These are phyloP conservation scores for Falco novaeseelandiae DNA, from an alignment of 2,797 vertebrate species.

Conservation along the genomic window DNA sequence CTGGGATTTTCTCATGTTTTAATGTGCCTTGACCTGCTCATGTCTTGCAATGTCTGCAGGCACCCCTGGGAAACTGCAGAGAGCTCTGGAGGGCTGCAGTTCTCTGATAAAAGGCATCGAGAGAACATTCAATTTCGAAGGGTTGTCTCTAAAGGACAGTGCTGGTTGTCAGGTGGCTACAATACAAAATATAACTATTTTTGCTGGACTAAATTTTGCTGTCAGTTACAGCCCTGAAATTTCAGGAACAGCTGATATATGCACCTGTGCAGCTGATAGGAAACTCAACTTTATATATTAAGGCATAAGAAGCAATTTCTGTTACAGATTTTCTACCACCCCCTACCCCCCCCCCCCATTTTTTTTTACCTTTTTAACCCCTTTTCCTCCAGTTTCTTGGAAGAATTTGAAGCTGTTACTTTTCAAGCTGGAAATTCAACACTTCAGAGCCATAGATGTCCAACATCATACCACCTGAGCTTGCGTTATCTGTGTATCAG, in stretches of 20 bases:
- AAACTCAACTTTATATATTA: neutral
- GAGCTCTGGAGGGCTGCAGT: neutral
- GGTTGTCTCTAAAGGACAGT: neutral
- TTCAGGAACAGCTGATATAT: neutral
- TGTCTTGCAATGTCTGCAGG: neutral
- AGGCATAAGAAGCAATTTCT: neutral
- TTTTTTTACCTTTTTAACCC: neutral
- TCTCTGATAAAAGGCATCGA: slow-evolving; percentile 38
- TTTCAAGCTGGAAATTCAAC: neutral
- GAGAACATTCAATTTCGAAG: neutral
- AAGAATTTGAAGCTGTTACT: neutral
- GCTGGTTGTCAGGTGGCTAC: neutral
- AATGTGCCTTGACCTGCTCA: slow-evolving; percentile 24
- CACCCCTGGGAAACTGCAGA: neutral
- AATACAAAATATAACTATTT: neutral
- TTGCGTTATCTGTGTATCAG: neutral
- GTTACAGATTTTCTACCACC: neutral
- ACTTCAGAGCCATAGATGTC: neutral
- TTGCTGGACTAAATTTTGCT: neutral
- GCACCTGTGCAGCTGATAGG: neutral
- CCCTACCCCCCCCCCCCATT: rapidly evolving
- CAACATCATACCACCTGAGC: neutral
- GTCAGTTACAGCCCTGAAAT: neutral
- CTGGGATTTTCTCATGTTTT: neutral
- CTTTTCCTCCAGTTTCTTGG: neutral